Base-by-base conservation (phyloP, 2,113 vertebrate species). In the Bujurquina vittata region DNA sequence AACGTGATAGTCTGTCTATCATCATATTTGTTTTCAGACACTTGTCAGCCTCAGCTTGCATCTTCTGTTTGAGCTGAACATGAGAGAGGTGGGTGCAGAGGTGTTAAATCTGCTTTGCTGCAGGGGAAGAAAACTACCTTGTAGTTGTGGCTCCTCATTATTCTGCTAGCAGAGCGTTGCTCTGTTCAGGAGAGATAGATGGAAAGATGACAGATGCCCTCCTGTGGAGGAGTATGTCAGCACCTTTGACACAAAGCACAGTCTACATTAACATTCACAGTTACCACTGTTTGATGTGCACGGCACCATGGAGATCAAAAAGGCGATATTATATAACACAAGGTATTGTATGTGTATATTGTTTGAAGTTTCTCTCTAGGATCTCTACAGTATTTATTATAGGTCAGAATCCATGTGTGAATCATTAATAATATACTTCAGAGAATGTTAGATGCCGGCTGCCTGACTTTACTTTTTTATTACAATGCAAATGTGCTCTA, bases 121-220 rank as follows among this genome's bases (percentile, higher is more conserved):
- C 82, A 67, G 75, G 72, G 74, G 73, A 63, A 78, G 91, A 92
- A 93, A 91, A 80, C 77, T 56, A 73, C 85, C 63, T 80, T 74
- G 40, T 75, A 81, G 54, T 56, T 75, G 62, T 76, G 80, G 58
- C 55, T 84, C 57, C 82, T 92, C 87, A 79, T 91, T 93, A 93
- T 87, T 87, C 84, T 80, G 73, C 87, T 81, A 74, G 83, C 75
- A 86, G 63, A 76, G 76, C 84, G 88, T 79, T 78, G 73, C 72
- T 86, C 67, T 83, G 65, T 62, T 62, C 61, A 75, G 59, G 58
- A 60, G 76, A 80, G 81, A 84, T 75, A 65, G 87, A 84, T 72
- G 65, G 73, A 52, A 75, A 81, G 88, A 88, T 91, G 93, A 94
- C 82, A 90, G 91, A 93, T 78, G 73, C 74, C 63, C 83, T 89